A percentile compares a stretch with the other conserved stretches of the same genome.
phyloP scores from a whole-genome alignment of 2,113 vertebrate genomes.

The Zosterops hypoxanthus region DNA sequence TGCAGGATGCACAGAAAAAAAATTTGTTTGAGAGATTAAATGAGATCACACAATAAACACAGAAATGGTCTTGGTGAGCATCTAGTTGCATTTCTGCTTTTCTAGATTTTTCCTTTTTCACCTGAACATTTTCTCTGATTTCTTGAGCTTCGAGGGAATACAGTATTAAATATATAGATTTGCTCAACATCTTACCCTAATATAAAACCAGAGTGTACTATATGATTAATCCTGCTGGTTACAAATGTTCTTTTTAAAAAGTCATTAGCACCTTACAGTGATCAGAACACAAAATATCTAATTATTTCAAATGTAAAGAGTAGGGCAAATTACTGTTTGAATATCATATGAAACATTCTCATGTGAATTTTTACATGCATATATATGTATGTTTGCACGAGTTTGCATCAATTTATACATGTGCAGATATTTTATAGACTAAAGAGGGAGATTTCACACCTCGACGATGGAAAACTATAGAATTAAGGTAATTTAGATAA shows the following conservation, averaged over 20 bases:
- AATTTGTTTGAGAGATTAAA: not conserved
- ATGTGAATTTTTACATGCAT: not conserved
- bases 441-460: not conserved
- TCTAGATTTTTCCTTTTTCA: not conserved
- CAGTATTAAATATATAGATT: not conserved
- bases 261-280: not conserved
- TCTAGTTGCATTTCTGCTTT: not conserved
- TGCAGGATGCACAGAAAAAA: not conserved
- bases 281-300: not conserved
- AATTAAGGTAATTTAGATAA: not conserved
- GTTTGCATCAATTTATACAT: not conserved
- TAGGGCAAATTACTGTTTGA: not conserved
- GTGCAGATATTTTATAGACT: not conserved
- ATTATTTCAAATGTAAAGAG: not conserved
- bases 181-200: not conserved
- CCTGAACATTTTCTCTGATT: not conserved
- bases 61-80: not conserved
- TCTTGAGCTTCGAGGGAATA: not conserved
- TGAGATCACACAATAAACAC: not conserved
- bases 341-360: not conserved
- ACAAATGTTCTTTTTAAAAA: not conserved
- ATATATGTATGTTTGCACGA: not conserved
- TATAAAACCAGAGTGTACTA: not conserved
- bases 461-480: not conserved
- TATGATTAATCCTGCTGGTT: not conserved